A percentile compares a stretch with the other conserved stretches of the same genome.
phyloP scores from a whole-genome alignment of 1,140 invertebrate species.

The Batillaria attramentaria region DNA sequence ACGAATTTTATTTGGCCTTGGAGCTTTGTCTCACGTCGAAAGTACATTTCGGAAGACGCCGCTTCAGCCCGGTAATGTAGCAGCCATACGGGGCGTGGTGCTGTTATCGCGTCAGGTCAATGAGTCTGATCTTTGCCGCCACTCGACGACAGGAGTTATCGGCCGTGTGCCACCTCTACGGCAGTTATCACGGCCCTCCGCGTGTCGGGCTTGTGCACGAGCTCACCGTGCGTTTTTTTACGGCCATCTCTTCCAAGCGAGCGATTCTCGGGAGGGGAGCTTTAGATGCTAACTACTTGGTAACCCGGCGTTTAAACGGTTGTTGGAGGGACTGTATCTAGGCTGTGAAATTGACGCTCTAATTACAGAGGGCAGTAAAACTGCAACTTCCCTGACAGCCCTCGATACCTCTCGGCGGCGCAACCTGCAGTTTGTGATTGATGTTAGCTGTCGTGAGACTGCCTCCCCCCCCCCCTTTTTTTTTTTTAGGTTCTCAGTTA shows the following conservation, averaged over 20 bases:
- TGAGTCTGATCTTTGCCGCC: slow-evolving; percentile 13
- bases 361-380: neutral
- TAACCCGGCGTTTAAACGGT: neutral
- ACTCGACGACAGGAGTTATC: slow-evolving; percentile 5
- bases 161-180: neutral
- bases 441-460: too few relatives aligned
- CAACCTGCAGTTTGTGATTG: too few relatives aligned
- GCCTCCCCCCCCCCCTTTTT: too few relatives aligned
- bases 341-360: neutral
- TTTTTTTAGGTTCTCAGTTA: too few relatives aligned
- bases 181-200: neutral
- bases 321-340: neutral
- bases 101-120: slow-evolving; percentile 1
- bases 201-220: too few relatives aligned
- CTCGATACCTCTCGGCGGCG: too few relatives aligned
- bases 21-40: neutral
- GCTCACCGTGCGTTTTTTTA: neutral
- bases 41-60: neutral
- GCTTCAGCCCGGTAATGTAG: neutral
- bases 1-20: neutral
- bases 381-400: neutral
- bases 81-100: neutral
- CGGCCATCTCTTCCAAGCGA: neutral
- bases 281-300: neutral
- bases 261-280: too few relatives aligned